Evolutionary conservation across 2,113 vertebrate species (phyloP).

Genomic region (Rhadina sibilatrix): DNA sequence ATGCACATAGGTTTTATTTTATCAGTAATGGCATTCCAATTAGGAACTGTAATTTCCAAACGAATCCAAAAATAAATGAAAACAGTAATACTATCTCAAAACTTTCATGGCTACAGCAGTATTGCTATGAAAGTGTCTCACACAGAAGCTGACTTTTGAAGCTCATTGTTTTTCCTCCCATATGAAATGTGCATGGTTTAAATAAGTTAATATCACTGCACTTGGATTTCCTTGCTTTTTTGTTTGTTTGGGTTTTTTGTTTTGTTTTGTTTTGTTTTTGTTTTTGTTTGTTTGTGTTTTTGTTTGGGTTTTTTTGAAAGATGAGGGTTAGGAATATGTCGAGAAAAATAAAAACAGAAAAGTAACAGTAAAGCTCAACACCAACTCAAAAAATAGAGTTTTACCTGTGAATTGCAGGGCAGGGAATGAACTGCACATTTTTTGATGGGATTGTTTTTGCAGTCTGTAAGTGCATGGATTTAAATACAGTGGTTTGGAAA

Average conservation of each 20-base stretch:
- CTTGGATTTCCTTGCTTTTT: background rate
- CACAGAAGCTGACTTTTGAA: background rate
- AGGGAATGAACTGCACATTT: background rate
- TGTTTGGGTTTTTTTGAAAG: background rate
- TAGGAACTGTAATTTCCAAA: background rate
- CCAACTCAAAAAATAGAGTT: background rate
- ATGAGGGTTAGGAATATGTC: accelerated
- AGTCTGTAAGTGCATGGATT: background rate
- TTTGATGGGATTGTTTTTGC: background rate
- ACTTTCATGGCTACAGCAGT: background rate
- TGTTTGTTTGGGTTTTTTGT: background rate
- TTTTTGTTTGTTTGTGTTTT: background rate
- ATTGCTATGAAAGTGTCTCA: background rate
- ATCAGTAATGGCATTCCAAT: background rate
- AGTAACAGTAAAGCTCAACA: background rate
- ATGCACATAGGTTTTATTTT: background rate
- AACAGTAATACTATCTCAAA: background rate
- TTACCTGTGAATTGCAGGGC: background rate
- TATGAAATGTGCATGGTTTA: background rate
- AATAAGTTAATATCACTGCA: background rate
- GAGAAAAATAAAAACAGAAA: background rate
- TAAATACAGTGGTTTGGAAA: background rate
- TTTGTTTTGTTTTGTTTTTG: no score
- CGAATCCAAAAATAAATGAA: background rate
- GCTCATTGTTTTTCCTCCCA: background rate